Evolutionary conservation across 1,140 invertebrate species (phyloP).

Genomic region (Zophobas morio): DNA sequence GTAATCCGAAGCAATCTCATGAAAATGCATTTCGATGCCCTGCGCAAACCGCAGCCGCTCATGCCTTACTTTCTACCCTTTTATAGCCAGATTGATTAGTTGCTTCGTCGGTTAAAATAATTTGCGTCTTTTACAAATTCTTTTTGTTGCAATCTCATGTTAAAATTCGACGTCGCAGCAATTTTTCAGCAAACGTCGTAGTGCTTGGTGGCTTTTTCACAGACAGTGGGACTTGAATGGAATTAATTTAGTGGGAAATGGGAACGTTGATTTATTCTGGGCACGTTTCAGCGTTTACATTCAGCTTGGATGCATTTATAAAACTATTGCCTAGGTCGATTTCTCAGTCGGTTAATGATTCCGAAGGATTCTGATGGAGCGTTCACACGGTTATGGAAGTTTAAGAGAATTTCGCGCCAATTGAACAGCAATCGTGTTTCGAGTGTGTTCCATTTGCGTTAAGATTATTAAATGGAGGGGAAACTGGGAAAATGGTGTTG

Average conservation of each 20-base stretch:
- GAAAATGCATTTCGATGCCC: background rate
- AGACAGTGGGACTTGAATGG: background rate
- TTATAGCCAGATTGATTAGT: too few relatives aligned
- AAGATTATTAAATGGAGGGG: background rate
- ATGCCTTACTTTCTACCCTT: too few relatives aligned
- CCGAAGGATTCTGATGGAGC: constrained; percentile 1
- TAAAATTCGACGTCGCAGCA: too few relatives aligned
- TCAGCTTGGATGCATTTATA: background rate
- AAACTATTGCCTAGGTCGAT: constrained; percentile 2
- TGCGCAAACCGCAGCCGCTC: background rate
- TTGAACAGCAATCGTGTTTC: background rate
- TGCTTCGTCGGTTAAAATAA: too few relatives aligned
- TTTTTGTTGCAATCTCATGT: too few relatives aligned
- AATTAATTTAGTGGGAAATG: constrained; percentile 1
- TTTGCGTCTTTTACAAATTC: too few relatives aligned
- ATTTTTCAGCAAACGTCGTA: background rate
- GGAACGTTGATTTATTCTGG: background rate
- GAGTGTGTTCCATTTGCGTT: background rate
- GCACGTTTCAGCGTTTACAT: background rate
- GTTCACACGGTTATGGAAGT: background rate
- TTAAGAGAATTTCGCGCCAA: constrained; percentile 1
- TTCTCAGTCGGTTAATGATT: background rate
- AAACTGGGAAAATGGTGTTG: too few relatives aligned
- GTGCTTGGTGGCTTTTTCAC: background rate
- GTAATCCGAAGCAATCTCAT: background rate